Conservation (phyloP, 2,888 invertebrate genomes). For the Nephrotoma flavescens region DNA sequence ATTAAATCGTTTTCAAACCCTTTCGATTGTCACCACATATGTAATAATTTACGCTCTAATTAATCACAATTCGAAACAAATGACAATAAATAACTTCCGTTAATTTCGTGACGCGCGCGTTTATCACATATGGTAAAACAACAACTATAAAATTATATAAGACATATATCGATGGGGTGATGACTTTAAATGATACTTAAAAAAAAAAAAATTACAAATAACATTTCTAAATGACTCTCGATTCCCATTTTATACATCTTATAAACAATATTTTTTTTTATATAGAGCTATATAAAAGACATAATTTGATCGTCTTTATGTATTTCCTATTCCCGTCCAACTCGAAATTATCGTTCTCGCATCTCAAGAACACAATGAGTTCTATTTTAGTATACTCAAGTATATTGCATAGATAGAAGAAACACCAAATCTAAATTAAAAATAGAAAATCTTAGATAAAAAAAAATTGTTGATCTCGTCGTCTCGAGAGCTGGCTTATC, state of each 20-base stretch:
- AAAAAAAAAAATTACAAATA: not conserved
- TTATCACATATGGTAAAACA: not conserved
- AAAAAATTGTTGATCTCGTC: not conserved
- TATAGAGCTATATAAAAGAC: not conserved
- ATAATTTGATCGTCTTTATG: not conserved
- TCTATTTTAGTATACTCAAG: not conserved
- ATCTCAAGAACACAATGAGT: not conserved
- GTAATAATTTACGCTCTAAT: not conserved
- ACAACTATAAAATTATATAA: not conserved
- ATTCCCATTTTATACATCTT: not conserved
- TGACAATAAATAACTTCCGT: not conserved
- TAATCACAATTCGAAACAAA: not conserved
- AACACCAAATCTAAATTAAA: not conserved
- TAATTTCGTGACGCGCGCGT: not conserved
- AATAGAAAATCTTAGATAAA: not conserved
- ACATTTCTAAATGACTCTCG: not conserved
- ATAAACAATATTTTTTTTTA: not conserved
- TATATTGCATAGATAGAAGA: not conserved
- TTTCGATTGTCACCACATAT: not conserved
- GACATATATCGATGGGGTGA: not conserved
- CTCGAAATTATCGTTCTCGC: not conserved
- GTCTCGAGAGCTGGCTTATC: not conserved
- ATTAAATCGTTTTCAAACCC: not conserved
- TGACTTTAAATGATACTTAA: not conserved
- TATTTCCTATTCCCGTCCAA: not conserved